Evolutionary conservation across 2,797 vertebrate genomes (phyloP).

Genomic region (Chelidonichthys spinosus): DNA sequence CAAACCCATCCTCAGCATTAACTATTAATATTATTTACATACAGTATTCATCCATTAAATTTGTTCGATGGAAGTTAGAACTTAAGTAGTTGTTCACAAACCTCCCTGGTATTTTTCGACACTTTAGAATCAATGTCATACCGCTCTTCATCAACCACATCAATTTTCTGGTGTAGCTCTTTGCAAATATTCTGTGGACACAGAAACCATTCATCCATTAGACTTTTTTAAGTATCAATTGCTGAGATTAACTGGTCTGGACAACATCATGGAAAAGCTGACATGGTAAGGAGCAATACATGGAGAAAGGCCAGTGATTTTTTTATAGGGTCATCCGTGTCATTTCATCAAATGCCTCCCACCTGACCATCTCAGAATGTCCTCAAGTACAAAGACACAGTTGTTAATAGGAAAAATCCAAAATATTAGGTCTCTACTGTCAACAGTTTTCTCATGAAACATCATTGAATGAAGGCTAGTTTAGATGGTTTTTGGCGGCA

Average conservation of each 20-base stretch:
- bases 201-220: conserved; percentile 26
- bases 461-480: too few relatives aligned
- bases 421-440: too few relatives aligned
- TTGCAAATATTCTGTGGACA: conserved; percentile 81
- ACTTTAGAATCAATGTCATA: conserved; percentile 84
- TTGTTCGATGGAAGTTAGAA: not conserved
- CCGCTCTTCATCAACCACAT: conserved; percentile 83
- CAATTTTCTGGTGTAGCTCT: conserved; percentile 84
- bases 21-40: not conserved
- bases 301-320: not conserved
- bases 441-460: too few relatives aligned
- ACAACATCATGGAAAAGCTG: not conserved
- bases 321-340: not conserved
- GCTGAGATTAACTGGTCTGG: not conserved
- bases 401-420: too few relatives aligned
- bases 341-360: too few relatives aligned
- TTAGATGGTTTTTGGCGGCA: too few relatives aligned
- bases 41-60: not conserved
- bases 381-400: too few relatives aligned
- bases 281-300: not conserved
- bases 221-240: not conserved
- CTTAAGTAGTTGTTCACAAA: not conserved
- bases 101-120: conserved; percentile 77
- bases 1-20: not conserved
- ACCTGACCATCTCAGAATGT: too few relatives aligned